These are phyloP conservation scores for Lochmaea capreae DNA, from an alignment of 2,888 invertebrate species.

Conservation along the genomic window DNA sequence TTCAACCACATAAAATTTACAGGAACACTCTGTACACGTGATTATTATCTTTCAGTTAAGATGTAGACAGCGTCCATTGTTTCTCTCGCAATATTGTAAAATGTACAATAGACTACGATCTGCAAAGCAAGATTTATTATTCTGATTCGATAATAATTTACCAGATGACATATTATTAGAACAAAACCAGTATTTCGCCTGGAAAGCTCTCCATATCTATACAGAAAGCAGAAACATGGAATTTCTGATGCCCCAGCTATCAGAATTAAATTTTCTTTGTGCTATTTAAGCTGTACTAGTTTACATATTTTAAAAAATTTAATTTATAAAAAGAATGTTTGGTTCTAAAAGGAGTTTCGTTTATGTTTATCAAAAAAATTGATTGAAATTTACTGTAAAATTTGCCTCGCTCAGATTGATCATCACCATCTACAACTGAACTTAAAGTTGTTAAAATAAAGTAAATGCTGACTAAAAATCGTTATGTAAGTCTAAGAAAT, in stretches of 20 bases:
- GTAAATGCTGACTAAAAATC: too few relatives aligned
- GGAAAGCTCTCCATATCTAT: not conserved
- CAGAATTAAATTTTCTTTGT: not conserved
- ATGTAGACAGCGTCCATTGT: slow-evolving; percentile 1
- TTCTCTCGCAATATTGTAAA: slow-evolving; percentile 1
- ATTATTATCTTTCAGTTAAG: not conserved
- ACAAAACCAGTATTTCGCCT: slow-evolving; percentile 1
- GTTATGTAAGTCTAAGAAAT: too few relatives aligned
- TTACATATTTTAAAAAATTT: too few relatives aligned
- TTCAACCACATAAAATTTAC: too few relatives aligned
- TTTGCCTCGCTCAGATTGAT: too few relatives aligned
- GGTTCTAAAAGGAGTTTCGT: too few relatives aligned
- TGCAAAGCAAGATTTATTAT: slow-evolving; percentile 3
- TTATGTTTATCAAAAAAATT: too few relatives aligned
- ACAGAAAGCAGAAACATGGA: not conserved
- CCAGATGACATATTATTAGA: slow-evolving; percentile 9
- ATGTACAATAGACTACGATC: not conserved
- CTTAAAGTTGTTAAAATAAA: too few relatives aligned
- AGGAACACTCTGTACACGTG: not conserved
- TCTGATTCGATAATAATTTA: slow-evolving; percentile 11
- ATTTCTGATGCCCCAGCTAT: not conserved
- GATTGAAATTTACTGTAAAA: too few relatives aligned
- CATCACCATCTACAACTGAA: too few relatives aligned
- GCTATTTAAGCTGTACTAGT: not conserved
- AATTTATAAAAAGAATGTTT: too few relatives aligned